phyloP scores from a whole-genome alignment of 2,113 vertebrate species.

The Corydoras sp. region DNA sequence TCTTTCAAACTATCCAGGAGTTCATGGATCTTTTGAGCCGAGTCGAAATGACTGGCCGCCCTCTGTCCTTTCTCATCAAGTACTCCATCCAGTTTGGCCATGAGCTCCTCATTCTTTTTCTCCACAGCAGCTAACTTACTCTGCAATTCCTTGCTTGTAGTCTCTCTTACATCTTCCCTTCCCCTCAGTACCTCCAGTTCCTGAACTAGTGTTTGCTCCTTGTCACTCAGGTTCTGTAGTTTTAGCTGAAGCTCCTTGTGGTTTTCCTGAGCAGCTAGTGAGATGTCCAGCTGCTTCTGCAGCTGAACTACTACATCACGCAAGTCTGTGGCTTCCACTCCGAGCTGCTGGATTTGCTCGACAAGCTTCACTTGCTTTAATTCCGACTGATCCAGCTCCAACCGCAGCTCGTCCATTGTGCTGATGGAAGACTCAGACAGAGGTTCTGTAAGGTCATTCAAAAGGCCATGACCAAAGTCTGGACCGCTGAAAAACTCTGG shows the following conservation, averaged over 20 bases:
- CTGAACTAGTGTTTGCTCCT: slow-evolving; percentile 56
- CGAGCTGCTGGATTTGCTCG: slow-evolving; percentile 70
- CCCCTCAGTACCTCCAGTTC: slow-evolving; percentile 60
- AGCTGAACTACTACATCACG: slow-evolving; percentile 66
- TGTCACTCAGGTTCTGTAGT: slow-evolving; percentile 45
- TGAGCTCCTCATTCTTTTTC: slow-evolving; percentile 63
- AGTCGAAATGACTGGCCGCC: slow-evolving; percentile 59
- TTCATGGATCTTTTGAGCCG: slow-evolving; percentile 65
- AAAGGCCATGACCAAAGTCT: slow-evolving; percentile 72
- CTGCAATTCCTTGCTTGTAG: slow-evolving; percentile 54
- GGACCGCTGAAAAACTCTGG: slow-evolving; percentile 76
- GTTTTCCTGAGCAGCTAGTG: slow-evolving; percentile 64
- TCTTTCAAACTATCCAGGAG: slow-evolving; percentile 72
- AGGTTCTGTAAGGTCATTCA: slow-evolving; percentile 66
- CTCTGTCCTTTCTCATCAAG: slow-evolving; percentile 64
- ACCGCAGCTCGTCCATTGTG: slow-evolving; percentile 79
- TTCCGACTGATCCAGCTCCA: slow-evolving; percentile 87
- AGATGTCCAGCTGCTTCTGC: slow-evolving; percentile 74
- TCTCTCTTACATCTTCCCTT: slow-evolving; percentile 48
- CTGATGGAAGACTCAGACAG: slow-evolving; percentile 53
- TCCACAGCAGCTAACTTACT: slow-evolving; percentile 60
- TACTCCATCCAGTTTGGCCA: slow-evolving; percentile 56
- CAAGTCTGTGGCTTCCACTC: slow-evolving; percentile 77
- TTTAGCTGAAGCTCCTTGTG: slow-evolving; percentile 63
- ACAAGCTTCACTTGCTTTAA: slow-evolving; percentile 74